Percentiles rank a stretch among this genome's conserved stretches.
Conservation (phyloP, 1,140 invertebrate genomes). For the Drosophila ohnishii region DNA sequence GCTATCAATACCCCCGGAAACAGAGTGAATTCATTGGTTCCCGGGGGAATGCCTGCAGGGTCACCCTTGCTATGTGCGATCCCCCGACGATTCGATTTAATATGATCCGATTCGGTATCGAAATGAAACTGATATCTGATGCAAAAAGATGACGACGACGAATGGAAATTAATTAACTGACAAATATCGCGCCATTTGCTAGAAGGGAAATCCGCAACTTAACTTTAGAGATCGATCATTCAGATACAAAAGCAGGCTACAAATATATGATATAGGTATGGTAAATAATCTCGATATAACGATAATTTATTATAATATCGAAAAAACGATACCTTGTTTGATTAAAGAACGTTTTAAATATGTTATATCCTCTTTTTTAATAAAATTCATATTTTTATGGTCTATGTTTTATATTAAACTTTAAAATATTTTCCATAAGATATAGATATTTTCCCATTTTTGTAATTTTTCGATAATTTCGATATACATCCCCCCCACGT, state of each 20-base stretch:
- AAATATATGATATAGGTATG: not conserved
- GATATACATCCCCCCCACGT: not conserved
- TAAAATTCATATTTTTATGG: too few relatives aligned
- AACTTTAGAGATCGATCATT: conserved; percentile 33
- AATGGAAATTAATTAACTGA: conserved; percentile 75
- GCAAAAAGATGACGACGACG: conserved; percentile 22
- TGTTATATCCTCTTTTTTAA: too few relatives aligned
- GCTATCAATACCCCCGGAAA: conserved; percentile 39
- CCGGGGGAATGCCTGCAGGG: conserved; percentile 12
- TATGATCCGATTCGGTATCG: conserved; percentile 28
- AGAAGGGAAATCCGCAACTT: conserved; percentile 34
- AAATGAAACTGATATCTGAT: conserved; percentile 58
- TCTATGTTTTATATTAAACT: too few relatives aligned
- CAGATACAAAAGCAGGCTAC: conserved; percentile 11
- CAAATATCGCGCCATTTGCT: conserved; percentile 39
- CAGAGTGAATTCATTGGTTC: conserved; percentile 25
- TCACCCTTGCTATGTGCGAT: conserved; percentile 24
- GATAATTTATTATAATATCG: too few relatives aligned
- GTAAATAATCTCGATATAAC: not conserved
- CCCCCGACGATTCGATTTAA: conserved; percentile 12
- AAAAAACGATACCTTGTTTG: too few relatives aligned
- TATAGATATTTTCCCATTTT: not conserved
- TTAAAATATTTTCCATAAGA: too few relatives aligned
- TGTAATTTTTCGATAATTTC: not conserved
- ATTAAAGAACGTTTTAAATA: too few relatives aligned